Base-by-base conservation (phyloP, 2,113 vertebrate genomes). In the Xyliphius kryptos region DNA sequence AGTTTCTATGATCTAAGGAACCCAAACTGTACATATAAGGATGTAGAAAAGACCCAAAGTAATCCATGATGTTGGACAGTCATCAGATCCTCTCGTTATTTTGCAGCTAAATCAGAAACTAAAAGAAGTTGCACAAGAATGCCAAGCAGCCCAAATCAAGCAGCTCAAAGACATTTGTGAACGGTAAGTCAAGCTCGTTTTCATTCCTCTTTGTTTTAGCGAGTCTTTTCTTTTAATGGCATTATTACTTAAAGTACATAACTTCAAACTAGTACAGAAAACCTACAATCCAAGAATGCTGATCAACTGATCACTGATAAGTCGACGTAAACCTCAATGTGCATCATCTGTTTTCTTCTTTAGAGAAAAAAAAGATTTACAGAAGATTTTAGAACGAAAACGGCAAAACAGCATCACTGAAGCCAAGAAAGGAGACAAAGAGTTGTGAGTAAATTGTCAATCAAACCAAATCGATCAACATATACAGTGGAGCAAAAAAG, bases 351-450 rank as follows among this genome's bases (percentile, higher is more conserved):
- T 17, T 56, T 58, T 15, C 38, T 41, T 61, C 10, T 53, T 38
- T 65, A 95, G 91, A 73, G 92, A 95, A 80, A 94, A 91, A 83
- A 92, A 91, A 53, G 92, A 93, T 22, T 81, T 95, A 3, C 89
- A 92, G 80, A 93, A 87, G 80, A 90, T 91, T 37, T 68, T 92
- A 77, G 91, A 95, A 74, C 84, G 88, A 66, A 94, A 91, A 38
- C 82, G 92, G 55, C 85, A 87, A 50, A 90, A 92, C 73, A 94
- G 89, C 67, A 92, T 95, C 76, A 83, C 74, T 0, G 91, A 95
- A 69, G 90, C 87, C 64, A 92, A 88, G 74, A 86, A 54, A 0
- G 83, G 80, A 1, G 91, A 93, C 40, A 87, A 86, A 55, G 87
- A 91, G 36, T 75, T 20, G 90, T 92, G 81, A 80, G 79, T 60